A percentile compares a stretch with the other conserved stretches of the same genome.
Evolutionary conservation across 2,113 vertebrate species (phyloP).

Genomic region (Notothenia rossii): DNA sequence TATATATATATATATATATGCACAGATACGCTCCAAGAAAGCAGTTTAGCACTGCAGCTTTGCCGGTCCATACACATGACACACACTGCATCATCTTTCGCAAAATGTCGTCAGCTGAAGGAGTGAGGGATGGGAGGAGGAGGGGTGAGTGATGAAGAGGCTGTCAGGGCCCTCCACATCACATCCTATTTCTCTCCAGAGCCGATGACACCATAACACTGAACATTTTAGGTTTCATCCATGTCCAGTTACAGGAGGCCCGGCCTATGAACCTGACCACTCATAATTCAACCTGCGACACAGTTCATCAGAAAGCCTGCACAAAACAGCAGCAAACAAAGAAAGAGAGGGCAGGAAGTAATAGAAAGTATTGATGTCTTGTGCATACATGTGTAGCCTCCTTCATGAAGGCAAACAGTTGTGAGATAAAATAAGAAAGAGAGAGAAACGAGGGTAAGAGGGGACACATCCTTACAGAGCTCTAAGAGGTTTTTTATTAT

Average conservation of each 20-base stretch:
- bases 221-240: constrained; percentile 58
- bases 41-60: constrained; percentile 19
- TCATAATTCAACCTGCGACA: constrained; percentile 57
- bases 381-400: constrained; percentile 31
- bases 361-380: constrained; percentile 15
- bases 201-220: constrained; percentile 35
- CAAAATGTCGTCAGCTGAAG: constrained; percentile 49
- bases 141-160: constrained; percentile 50
- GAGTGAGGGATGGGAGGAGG: constrained; percentile 28
- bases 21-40: too few relatives aligned
- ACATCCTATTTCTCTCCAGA: constrained; percentile 45
- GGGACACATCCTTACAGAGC: constrained; percentile 36
- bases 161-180: constrained; percentile 53
- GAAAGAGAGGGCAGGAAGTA: constrained; percentile 36
- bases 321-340: constrained; percentile 40
- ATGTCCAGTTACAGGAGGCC: constrained; percentile 47
- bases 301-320: constrained; percentile 53
- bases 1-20: not conserved
- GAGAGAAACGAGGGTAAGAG: not conserved
- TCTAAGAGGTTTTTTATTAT: constrained; percentile 49
- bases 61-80: not conserved
- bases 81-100: constrained; percentile 44
- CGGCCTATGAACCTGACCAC: constrained; percentile 45
- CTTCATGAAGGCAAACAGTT: constrained; percentile 42
- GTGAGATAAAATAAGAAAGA: constrained; percentile 56